Percentiles rank a stretch among this genome's conserved stretches.
These are phyloP conservation scores for Schizopygopsis pylzovi DNA, from an alignment of 2,797 vertebrate genomes.

Conservation along the genomic window DNA sequence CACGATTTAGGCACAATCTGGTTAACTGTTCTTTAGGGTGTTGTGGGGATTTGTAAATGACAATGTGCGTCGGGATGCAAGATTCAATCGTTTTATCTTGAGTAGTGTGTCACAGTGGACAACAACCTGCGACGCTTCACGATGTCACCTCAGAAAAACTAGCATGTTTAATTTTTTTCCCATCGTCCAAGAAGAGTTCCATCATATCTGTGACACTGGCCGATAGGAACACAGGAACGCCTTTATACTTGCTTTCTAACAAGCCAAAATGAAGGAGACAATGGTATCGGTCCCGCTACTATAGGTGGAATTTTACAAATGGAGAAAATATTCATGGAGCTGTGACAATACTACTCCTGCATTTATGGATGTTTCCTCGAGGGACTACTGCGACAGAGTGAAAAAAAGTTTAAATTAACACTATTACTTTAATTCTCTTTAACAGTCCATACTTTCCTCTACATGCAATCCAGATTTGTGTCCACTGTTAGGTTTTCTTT, in stretches of 20 bases:
- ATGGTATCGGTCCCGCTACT: neutral
- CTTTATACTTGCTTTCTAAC: neutral
- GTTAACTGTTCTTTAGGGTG: neutral
- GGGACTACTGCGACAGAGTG: too few relatives aligned
- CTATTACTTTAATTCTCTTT: too few relatives aligned
- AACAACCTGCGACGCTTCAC: neutral
- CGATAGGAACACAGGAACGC: too few relatives aligned
- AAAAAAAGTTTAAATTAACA: too few relatives aligned
- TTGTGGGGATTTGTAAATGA: neutral
- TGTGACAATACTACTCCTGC: too few relatives aligned
- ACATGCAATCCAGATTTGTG: neutral
- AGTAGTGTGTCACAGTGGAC: neutral
- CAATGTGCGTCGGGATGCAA: neutral
- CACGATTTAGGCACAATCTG: neutral
- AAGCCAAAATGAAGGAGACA: neutral
- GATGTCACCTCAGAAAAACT: neutral
- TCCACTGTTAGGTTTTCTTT: neutral
- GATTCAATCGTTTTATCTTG: neutral
- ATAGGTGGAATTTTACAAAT: neutral
- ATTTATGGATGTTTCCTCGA: too few relatives aligned
- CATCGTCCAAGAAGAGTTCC: neutral
- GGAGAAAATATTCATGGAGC: too few relatives aligned
- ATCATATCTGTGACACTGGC: too few relatives aligned
- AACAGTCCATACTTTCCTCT: neutral
- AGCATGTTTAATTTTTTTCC: neutral